Evolutionary conservation across 1,140 invertebrate species (phyloP).

Genomic region (Leptoteleia sp.): DNA sequence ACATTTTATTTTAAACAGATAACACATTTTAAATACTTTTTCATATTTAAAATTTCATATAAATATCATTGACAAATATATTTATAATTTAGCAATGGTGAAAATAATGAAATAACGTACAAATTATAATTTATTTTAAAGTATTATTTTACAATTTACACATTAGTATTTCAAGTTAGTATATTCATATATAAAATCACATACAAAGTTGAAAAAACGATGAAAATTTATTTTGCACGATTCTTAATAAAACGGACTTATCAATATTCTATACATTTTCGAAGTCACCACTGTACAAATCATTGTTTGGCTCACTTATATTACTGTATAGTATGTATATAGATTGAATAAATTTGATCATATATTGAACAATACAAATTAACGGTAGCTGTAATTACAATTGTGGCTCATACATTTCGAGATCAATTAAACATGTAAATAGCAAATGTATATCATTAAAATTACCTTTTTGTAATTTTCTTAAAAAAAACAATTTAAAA

Average conservation of each 20-base stretch:
- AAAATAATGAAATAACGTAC: too few relatives aligned
- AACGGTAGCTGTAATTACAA: not conserved
- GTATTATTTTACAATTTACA: constrained; percentile 9
- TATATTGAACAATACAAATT: not conserved
- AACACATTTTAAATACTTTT: too few relatives aligned
- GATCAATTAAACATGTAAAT: too few relatives aligned
- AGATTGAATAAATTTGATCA: not conserved
- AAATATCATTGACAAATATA: too few relatives aligned
- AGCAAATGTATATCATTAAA: too few relatives aligned
- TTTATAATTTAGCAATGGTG: too few relatives aligned
- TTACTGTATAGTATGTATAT: too few relatives aligned
- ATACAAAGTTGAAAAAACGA: constrained; percentile 47
- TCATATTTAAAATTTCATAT: too few relatives aligned
- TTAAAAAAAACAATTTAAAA: too few relatives aligned
- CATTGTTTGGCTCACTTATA: not conserved
- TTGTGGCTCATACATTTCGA: too few relatives aligned
- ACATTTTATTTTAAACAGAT: too few relatives aligned
- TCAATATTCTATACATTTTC: constrained; percentile 9
- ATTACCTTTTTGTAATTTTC: too few relatives aligned
- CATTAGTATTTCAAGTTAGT: constrained; percentile 10
- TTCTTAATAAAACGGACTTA: constrained; percentile 13
- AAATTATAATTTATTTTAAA: constrained; percentile 30
- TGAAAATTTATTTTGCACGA: constrained; percentile 10
- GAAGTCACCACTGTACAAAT: constrained; percentile 1
- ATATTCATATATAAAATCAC: constrained; percentile 40